Evolutionary conservation across 2,113 vertebrate species (phyloP).

Genomic region (Eudorcas thomsonii): DNA sequence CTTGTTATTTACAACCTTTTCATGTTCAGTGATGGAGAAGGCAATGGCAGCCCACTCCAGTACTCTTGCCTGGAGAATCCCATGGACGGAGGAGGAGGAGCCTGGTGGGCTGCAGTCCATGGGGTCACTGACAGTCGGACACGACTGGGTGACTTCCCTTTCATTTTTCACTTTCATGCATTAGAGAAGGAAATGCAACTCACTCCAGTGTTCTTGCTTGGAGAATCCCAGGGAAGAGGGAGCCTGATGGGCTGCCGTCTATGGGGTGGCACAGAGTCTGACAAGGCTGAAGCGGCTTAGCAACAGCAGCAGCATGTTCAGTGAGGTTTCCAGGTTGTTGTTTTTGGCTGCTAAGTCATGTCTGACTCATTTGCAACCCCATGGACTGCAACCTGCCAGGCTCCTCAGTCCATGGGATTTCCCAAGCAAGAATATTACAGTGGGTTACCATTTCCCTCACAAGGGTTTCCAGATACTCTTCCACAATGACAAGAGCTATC

Average conservation of each 20-base stretch:
- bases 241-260: too few relatives aligned
- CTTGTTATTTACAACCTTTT: not conserved
- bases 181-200: too few relatives aligned
- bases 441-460: not conserved
- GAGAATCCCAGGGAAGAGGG: too few relatives aligned
- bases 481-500: not conserved
- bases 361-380: not conserved
- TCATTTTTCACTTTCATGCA: too few relatives aligned
- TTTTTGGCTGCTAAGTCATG: not conserved
- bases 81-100: too few relatives aligned
- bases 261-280: too few relatives aligned
- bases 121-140: accelerated
- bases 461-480: not conserved
- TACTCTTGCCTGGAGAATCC: too few relatives aligned
- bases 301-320: not conserved
- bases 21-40: not conserved
- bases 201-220: not conserved
- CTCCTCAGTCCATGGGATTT: not conserved
- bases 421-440: not conserved
- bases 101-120: too few relatives aligned
- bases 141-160: too few relatives aligned
- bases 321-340: not conserved
- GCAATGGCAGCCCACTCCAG: not conserved
- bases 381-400: not conserved
- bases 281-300: not conserved